Conservation (phyloP, 2,888 invertebrate species). For the Limenitis camilla region DNA sequence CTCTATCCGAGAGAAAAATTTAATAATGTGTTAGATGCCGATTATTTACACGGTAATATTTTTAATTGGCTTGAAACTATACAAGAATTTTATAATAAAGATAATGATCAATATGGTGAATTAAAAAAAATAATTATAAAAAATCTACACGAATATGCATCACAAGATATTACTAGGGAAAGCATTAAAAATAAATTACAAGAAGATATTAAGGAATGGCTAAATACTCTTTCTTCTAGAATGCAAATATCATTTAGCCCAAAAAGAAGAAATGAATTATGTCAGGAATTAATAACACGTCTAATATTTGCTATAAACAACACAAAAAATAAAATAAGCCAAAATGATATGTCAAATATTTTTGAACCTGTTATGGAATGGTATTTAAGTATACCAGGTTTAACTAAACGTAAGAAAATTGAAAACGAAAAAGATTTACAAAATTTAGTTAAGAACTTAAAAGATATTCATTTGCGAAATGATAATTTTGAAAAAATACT, state of each 20-base stretch:
- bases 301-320: slow-evolving; percentile 1
- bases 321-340: not conserved
- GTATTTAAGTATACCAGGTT: slow-evolving; percentile 11
- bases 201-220: slow-evolving; percentile 5
- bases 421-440: not conserved
- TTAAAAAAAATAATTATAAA: not conserved
- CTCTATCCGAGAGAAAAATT: not conserved
- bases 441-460: slow-evolving; percentile 6
- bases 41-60: slow-evolving; percentile 1
- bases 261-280: slow-evolving; percentile 5
- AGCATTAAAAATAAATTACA: not conserved
- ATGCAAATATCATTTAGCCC: not conserved
- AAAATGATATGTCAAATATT: not conserved
- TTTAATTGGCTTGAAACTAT: not conserved
- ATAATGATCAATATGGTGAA: not conserved
- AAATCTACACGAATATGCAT: not conserved
- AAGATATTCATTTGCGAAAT: slow-evolving; percentile 4
- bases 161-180: not conserved
- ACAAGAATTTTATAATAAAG: slow-evolving; percentile 6
- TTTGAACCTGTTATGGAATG: slow-evolving; percentile 8
- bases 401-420: slow-evolving; percentile 1
- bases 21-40: not conserved
- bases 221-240: slow-evolving; percentile 3
- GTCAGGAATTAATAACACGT: slow-evolving; percentile 5
- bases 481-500: not conserved